Evolutionary conservation across 1,140 invertebrate genomes (phyloP).

Genomic region (Olivierus martensii): DNA sequence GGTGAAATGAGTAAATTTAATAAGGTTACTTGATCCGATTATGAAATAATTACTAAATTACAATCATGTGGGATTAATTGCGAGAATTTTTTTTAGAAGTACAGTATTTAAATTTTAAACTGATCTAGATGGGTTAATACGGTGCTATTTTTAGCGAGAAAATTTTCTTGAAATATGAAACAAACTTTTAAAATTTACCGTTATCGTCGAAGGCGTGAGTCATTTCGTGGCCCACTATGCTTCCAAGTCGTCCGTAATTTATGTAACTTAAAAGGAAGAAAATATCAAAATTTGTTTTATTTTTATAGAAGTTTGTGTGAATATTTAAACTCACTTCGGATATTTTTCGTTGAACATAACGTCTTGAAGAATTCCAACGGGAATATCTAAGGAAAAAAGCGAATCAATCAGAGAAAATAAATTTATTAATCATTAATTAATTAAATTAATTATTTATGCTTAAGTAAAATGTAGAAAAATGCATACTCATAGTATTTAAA

Average conservation of each 20-base stretch:
- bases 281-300: background rate
- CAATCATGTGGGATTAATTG: no score
- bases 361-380: slow-evolving; percentile 20
- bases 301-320: no score
- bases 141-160: no score
- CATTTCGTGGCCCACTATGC: slow-evolving; percentile 66
- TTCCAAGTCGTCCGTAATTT: slow-evolving; percentile 69
- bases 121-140: no score
- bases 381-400: slow-evolving; percentile 3
- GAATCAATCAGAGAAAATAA: background rate
- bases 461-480: background rate
- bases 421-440: no score
- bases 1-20: no score
- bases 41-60: no score
- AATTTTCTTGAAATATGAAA: no score
- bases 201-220: slow-evolving; percentile 71
- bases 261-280: slow-evolving; percentile 28
- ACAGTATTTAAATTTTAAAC: no score
- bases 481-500: slow-evolving; percentile 1
- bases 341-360: slow-evolving; percentile 17
- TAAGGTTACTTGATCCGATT: no score
- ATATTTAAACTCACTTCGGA: slow-evolving; percentile 17
- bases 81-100: no score
- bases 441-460: background rate
- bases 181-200: no score